Base-by-base conservation (phyloP, 2,113 vertebrate species). In the Forbesichthys papilliferus region DNA sequence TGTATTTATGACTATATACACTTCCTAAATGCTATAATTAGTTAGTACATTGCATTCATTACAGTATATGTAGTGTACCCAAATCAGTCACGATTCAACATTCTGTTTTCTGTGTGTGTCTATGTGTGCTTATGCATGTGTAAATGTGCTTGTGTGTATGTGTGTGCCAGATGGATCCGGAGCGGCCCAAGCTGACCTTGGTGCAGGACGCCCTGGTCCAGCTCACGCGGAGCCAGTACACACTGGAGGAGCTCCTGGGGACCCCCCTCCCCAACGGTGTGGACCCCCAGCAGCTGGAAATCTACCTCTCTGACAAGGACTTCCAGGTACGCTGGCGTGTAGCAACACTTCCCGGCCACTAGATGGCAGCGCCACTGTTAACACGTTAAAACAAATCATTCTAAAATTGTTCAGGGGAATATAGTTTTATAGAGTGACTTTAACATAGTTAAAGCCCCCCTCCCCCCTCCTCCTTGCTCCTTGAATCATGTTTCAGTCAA, bases 171-270 rank as follows among this genome's bases (percentile, higher is more conserved):
- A 80, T 80, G 9, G 79, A 82, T 11, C 34, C 36, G 0, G 79
- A 69, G 14, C 68, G 53, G 36, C 83, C 71, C 61, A 92, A 91
- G 86, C 90, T 94, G 86, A 91, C 86, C 69, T 83, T 92, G 86
- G 92, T 94, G 81, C 88, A 91, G 87, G 93, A 94, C 71, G 89
- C 90, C 69, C 81, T 94, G 80, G 85, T 86, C 62, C 72, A 89
- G 75, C 85, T 94, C 70, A 89, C 72, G 67, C 81, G 83, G 75
- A 89, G 84, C 55, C 90, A 89, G 76, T 91, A 87, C 69, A 77
- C 86, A 27, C 77, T 88, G 48, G 86, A 93, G 64, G 89, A 93
- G 74, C 87, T 92, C 69, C 79, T 88, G 66, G 83, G 33, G 54
- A 88, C 79, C 72, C 89, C 90, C 2, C 78, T 91, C 62, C 91